Evolutionary conservation across 1,140 invertebrate species (phyloP).

Genomic region (Drosophila setifemur): DNA sequence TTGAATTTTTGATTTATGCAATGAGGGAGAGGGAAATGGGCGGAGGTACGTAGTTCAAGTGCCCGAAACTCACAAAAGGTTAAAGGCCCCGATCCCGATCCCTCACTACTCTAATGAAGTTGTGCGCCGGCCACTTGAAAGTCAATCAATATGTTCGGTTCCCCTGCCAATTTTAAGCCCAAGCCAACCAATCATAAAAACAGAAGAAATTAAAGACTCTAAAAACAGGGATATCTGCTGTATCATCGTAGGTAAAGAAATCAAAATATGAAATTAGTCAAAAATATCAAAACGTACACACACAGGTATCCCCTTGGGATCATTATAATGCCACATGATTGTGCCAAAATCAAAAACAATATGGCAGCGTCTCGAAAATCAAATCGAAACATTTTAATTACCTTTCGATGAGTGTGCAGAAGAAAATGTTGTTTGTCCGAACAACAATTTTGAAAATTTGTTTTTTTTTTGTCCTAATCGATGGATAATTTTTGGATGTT

Average conservation of each 20-base stretch:
- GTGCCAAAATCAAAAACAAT: constrained; percentile 30
- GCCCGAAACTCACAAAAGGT: constrained; percentile 27
- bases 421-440: constrained; percentile 45
- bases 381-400: constrained; percentile 81
- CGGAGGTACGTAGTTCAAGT: constrained; percentile 43
- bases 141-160: constrained; percentile 20
- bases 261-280: constrained; percentile 69
- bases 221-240: constrained; percentile 39
- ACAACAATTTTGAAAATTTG: constrained; percentile 33
- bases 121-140: constrained; percentile 74
- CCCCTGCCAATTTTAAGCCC: constrained; percentile 36
- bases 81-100: constrained; percentile 42
- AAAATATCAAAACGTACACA: constrained; percentile 46
- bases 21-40: background rate
- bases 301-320: constrained; percentile 18
- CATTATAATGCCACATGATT: constrained; percentile 53
- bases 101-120: constrained; percentile 76
- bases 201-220: constrained; percentile 10
- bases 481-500: constrained; percentile 46
- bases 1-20: constrained; percentile 81
- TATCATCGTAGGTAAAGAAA: constrained; percentile 50
- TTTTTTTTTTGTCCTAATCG: constrained; percentile 13
- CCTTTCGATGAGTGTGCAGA: constrained; percentile 79
- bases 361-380: constrained; percentile 57
- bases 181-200: constrained; percentile 49